Percentiles rank a stretch among this genome's conserved stretches.
Evolutionary conservation across 2,888 invertebrate genomes (phyloP).

Genomic region (Urechis unicinctus): DNA sequence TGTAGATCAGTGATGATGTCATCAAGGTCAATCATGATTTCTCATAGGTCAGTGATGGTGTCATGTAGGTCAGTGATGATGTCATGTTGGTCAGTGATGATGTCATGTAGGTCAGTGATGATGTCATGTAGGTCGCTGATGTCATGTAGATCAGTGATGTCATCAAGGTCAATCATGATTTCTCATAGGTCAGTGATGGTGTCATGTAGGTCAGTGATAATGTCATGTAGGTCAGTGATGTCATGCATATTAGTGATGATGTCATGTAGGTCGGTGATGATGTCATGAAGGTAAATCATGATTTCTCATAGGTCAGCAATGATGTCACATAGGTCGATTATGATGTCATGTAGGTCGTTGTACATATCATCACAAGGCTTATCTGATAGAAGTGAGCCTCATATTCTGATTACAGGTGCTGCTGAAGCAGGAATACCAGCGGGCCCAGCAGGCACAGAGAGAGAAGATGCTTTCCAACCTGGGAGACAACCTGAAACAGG

Average conservation of each 20-base stretch:
- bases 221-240: too few relatives aligned
- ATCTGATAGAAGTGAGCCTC: background rate
- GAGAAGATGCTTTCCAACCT: constrained; percentile 40
- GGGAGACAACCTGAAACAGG: background rate
- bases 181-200: too few relatives aligned
- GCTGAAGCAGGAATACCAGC: constrained; percentile 42
- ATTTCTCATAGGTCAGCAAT: background rate
- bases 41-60: constrained; percentile 9
- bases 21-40: too few relatives aligned
- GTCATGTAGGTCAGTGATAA: constrained; percentile 22
- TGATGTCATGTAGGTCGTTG: too few relatives aligned
- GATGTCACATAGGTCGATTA: too few relatives aligned
- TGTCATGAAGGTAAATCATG: too few relatives aligned
- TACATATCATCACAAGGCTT: background rate
- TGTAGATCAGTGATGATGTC: constrained; percentile 36
- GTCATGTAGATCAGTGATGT: constrained; percentile 22
- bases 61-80: background rate
- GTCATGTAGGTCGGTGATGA: constrained; percentile 22
- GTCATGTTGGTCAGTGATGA: background rate
- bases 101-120: too few relatives aligned
- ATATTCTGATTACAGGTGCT: constrained; percentile 25
- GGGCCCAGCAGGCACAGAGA: constrained; percentile 36
- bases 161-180: too few relatives aligned
- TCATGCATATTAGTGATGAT: too few relatives aligned
- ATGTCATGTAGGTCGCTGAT: too few relatives aligned